Evolutionary conservation across 2,888 invertebrate genomes (phyloP).

Genomic region (Chrysotoxum bicinctum): DNA sequence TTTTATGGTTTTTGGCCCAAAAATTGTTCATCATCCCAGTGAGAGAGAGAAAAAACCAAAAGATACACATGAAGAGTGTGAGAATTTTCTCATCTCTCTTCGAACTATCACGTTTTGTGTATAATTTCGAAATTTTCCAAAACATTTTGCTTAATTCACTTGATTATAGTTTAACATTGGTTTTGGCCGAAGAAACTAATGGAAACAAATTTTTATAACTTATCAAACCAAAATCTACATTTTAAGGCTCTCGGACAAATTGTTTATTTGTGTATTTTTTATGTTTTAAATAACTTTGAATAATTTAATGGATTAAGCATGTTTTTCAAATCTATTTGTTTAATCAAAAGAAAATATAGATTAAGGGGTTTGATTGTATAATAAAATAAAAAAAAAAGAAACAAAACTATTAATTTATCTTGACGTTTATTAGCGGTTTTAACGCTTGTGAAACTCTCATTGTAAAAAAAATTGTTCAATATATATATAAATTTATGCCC

Average conservation of each 20-base stretch:
- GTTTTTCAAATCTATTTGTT: not conserved
- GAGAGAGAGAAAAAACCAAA: not conserved
- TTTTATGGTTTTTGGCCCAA: constrained; percentile 42
- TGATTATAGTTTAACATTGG: constrained; percentile 40
- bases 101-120: constrained; percentile 50
- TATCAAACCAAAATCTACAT: not conserved
- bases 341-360: not conserved
- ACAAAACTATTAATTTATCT: too few relatives aligned
- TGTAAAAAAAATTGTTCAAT: too few relatives aligned
- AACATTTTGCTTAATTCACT: constrained; percentile 41
- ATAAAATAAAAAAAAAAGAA: too few relatives aligned
- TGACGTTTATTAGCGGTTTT: too few relatives aligned
- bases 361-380: not conserved
- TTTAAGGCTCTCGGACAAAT: not conserved
- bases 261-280: not conserved
- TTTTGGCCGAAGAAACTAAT: not conserved
- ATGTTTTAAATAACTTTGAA: not conserved
- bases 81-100: constrained; percentile 39
- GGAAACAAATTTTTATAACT: constrained; percentile 21
- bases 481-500: too few relatives aligned
- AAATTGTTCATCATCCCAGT: constrained; percentile 33
- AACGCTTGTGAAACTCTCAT: too few relatives aligned
- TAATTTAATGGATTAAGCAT: not conserved
- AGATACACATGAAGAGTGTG: constrained; percentile 12
- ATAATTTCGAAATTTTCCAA: constrained; percentile 53